Percentiles rank a stretch among this genome's conserved stretches.
Conservation (phyloP, 2,797 vertebrate species). For the Gadopsis bispinosus region DNA sequence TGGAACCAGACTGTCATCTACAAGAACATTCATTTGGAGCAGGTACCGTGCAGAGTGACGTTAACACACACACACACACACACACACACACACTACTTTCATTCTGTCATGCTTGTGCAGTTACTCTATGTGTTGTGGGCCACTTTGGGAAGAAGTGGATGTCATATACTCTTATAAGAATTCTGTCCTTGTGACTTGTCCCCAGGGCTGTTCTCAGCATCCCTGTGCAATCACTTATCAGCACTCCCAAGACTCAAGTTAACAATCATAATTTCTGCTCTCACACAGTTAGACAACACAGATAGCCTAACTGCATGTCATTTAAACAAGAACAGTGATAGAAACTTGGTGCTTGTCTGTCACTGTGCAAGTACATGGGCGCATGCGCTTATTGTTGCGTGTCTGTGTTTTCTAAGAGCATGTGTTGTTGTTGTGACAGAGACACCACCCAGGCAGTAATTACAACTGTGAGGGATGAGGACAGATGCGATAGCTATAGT, state of each 20-base stretch:
- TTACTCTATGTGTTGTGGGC: slow-evolving; percentile 27
- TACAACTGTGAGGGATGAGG: slow-evolving; percentile 37
- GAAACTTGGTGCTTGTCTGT: slow-evolving; percentile 17
- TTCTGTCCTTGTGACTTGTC: slow-evolving; percentile 38
- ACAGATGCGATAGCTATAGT: slow-evolving; percentile 34
- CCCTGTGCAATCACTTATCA: slow-evolving; percentile 52
- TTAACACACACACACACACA: slow-evolving; percentile 4
- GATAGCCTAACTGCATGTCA: slow-evolving; percentile 11
- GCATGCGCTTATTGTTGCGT: slow-evolving; percentile 15
- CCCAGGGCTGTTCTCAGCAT: slow-evolving; percentile 40
- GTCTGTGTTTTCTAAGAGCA: slow-evolving; percentile 14
- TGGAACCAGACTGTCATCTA: slow-evolving; percentile 99
- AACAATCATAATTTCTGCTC: slow-evolving; percentile 42
- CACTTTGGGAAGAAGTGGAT: slow-evolving; percentile 28
- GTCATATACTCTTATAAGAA: slow-evolving; percentile 44
- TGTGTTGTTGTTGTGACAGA: slow-evolving; percentile 17
- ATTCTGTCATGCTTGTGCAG: background rate
- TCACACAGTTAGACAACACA: slow-evolving; percentile 22
- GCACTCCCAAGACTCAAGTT: slow-evolving; percentile 40
- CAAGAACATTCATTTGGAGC: slow-evolving; percentile 97
- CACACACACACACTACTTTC: slow-evolving; percentile 17
- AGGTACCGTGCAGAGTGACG: slow-evolving; percentile 83
- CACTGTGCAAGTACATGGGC: background rate
- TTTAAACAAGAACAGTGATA: slow-evolving; percentile 26
- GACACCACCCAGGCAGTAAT: slow-evolving; percentile 37